Conservation (phyloP, 1,140 invertebrate species). For the Pantala flavescens region DNA sequence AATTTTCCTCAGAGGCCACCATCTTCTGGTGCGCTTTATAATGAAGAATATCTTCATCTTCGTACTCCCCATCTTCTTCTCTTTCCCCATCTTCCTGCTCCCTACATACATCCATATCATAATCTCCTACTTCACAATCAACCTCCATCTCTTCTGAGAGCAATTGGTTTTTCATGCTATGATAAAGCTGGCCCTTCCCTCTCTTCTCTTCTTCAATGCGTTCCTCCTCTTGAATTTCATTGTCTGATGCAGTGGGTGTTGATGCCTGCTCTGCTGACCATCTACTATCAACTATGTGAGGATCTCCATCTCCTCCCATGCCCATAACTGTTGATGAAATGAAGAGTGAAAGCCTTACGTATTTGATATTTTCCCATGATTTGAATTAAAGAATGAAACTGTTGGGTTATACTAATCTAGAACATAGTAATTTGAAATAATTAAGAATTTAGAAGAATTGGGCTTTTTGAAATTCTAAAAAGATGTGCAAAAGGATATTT, state of each 20-base stretch:
- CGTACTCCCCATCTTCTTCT: not conserved
- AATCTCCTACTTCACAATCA: not conserved
- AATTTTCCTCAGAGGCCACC: constrained; percentile 46
- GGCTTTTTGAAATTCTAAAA: no score
- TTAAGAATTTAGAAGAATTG: no score
- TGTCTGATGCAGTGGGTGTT: constrained; percentile 52
- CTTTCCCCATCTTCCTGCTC: not conserved
- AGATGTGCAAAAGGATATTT: no score
- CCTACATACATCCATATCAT: not conserved
- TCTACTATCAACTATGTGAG: constrained; percentile 28
- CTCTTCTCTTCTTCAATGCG: constrained; percentile 28
- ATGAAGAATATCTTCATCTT: not conserved
- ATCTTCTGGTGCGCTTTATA: constrained; percentile 35
- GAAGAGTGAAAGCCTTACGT: constrained; percentile 13
- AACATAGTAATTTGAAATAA: constrained; percentile 25
- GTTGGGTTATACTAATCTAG: constrained; percentile 42
- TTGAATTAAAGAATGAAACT: constrained; percentile 53
- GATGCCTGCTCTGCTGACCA: constrained; percentile 50
- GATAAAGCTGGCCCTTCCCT: not conserved
- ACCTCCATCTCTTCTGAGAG: not conserved
- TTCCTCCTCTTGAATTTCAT: constrained; percentile 51
- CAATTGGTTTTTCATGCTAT: not conserved
- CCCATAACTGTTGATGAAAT: not conserved
- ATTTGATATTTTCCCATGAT: constrained; percentile 57
- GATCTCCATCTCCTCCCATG: not conserved